Percentiles rank a stretch among this genome's conserved stretches.
Evolutionary conservation across 2,113 vertebrate genomes (phyloP).

Genomic region (Nothoprocta pentlandii): DNA sequence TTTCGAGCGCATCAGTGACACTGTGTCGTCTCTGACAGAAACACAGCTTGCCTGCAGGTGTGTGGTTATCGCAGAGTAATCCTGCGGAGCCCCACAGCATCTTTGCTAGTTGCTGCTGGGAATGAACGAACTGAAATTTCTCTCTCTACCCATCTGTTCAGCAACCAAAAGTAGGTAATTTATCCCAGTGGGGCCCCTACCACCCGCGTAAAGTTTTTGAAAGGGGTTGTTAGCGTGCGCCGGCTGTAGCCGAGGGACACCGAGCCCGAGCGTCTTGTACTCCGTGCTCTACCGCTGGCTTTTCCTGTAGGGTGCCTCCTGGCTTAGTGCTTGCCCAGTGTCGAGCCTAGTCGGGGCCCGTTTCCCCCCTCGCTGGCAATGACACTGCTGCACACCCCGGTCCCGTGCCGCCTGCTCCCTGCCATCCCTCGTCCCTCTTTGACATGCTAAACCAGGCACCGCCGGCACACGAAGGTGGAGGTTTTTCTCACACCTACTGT

Average conservation of each 20-base stretch:
- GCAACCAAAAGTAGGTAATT: slow-evolving; percentile 52
- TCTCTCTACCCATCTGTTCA: slow-evolving; percentile 58
- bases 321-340: neutral
- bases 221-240: neutral
- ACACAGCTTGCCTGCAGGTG: neutral
- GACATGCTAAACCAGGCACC: slow-evolving; percentile 47
- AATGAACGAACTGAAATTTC: slow-evolving; percentile 57
- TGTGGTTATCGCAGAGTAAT: slow-evolving; percentile 58
- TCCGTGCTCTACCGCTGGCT: neutral
- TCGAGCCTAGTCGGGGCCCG: neutral
- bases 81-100: slow-evolving; percentile 33
- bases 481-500: slow-evolving; percentile 18
- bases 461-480: neutral
- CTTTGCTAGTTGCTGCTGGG: slow-evolving; percentile 61
- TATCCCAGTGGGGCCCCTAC: slow-evolving; percentile 40
- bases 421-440: neutral
- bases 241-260: slow-evolving; percentile 30
- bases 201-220: slow-evolving; percentile 46
- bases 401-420: rapidly evolving
- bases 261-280: neutral
- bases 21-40: slow-evolving; percentile 40
- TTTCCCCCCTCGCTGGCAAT: neutral
- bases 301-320: slow-evolving; percentile 30
- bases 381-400: neutral
- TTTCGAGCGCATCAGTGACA: neutral